Base-by-base conservation (phyloP, 2,113 vertebrate species). In the Antigone vipio region DNA sequence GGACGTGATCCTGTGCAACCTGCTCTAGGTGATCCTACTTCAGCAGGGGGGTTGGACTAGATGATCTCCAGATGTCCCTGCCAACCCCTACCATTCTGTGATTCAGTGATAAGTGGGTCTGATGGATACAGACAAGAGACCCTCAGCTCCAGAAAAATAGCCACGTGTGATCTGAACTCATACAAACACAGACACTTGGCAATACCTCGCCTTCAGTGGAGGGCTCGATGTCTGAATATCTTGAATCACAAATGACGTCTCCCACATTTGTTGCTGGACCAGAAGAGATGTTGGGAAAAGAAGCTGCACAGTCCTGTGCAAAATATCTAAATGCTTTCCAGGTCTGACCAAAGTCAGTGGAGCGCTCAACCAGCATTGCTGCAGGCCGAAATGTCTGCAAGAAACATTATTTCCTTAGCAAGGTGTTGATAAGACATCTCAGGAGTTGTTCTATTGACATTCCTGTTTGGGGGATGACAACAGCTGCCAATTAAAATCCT, bases 301-400 rank as follows among this genome's bases (percentile, higher is more conserved):
- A 97, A 80, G 96, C 34, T 10, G 89, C 93, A 95, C 99, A 99
- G 50, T 99, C 98, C 67, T 99, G 98, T 19, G 99, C 98, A 96
- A 99, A 99, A 93, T 99, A 99, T 27, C 97, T 98, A 40, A 99
- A 98, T 5, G 97, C 97, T 83, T 98, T 99, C 99, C 99, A 99
- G 10, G 97, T 99, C 38, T 69, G 98, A 20, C 99, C 99, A 19
- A 98, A 98, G 94, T 99, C 98, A 1, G 97, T 97, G 8, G 99
- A 99, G 45, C 98, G 95, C 91, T 99, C 99, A 83, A 99, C 98
- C 91, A 99, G 95, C 99, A 99, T 99, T 45, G 99, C 99, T 21
- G 98, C 98, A 24, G 99, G 99, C 10, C 98, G 98, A 93, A 99
- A 99, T 73, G 98, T 99, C 99, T 99, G 86, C 55, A 91, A 96